Evolutionary conservation across 1,140 invertebrate genomes (phyloP).

Genomic region (Ectropis grisescens): DNA sequence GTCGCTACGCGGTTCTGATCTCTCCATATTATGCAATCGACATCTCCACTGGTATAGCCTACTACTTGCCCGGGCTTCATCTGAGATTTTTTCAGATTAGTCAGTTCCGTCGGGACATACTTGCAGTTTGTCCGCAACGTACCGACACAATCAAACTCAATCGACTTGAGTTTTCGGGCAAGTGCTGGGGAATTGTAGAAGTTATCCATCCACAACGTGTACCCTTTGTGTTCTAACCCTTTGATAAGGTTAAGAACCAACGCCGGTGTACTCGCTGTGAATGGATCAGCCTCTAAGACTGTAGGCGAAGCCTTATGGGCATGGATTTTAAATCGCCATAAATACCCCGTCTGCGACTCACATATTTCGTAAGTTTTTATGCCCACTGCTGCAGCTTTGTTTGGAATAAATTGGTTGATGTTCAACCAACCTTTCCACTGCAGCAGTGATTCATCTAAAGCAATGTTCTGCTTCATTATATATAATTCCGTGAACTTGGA

Average conservation of each 20-base stretch:
- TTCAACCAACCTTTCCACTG: no score
- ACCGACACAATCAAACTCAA: constrained; percentile 9
- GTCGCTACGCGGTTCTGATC: no score
- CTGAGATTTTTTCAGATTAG: background rate
- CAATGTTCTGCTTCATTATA: constrained; percentile 13
- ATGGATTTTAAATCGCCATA: no score
- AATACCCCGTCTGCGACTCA: constrained; percentile 15
- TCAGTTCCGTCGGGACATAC: no score
- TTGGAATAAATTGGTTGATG: constrained; percentile 11
- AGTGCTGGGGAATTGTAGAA: constrained; percentile 15
- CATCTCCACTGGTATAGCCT: constrained; percentile 4
- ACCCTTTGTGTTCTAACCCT: no score
- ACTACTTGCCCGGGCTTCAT: constrained; percentile 3
- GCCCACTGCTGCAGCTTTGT: constrained; percentile 13
- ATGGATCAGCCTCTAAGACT: background rate
- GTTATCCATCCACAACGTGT: constrained; percentile 15
- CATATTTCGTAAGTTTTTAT: constrained; percentile 16
- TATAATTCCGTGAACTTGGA: constrained; percentile 11
- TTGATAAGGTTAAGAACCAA: constrained; percentile 2
- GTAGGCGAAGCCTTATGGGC: constrained; percentile 1
- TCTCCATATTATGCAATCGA: constrained; percentile 14
- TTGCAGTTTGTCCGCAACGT: constrained; percentile 8
- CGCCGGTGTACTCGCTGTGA: background rate
- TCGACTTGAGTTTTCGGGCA: constrained; percentile 5
- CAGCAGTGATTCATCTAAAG: constrained; percentile 11